Percentiles rank a stretch among this genome's conserved stretches.
Evolutionary conservation across 2,797 vertebrate genomes (phyloP).

Genomic region (Protonibea diacanthus): DNA sequence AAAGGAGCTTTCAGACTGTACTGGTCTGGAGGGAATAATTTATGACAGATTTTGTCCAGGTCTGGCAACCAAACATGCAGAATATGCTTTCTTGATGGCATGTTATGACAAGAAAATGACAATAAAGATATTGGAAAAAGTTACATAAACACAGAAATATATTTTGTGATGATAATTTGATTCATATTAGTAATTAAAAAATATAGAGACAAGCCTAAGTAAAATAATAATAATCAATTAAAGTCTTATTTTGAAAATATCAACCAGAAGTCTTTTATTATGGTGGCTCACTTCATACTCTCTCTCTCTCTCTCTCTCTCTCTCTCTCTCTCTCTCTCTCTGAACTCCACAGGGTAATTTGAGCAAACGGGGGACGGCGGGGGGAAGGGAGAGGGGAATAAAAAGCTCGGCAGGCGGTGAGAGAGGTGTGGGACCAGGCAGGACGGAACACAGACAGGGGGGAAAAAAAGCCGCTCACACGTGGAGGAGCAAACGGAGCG

Average conservation of each 20-base stretch:
- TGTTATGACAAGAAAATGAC: too few species aligned
- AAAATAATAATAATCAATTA: not conserved
- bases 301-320: not conserved
- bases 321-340: slow-evolving; percentile 10
- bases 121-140: too few species aligned
- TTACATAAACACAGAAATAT: too few species aligned
- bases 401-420: slow-evolving; percentile 38
- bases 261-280: not conserved
- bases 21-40: too few species aligned
- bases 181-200: too few species aligned
- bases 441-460: not conserved
- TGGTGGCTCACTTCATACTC: not conserved
- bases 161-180: too few species aligned
- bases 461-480: slow-evolving; percentile 34
- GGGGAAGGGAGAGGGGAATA: slow-evolving; percentile 23
- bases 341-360: slow-evolving; percentile 54
- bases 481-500: slow-evolving; percentile 52
- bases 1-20: too few species aligned
- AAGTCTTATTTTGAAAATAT: slow-evolving; percentile 50
- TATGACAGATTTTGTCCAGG: too few species aligned
- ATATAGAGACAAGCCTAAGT: too few species aligned
- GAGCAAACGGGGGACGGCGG: slow-evolving; percentile 50
- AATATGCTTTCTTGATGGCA: too few species aligned
- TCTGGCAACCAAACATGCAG: too few species aligned
- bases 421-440: slow-evolving; percentile 55